These are phyloP conservation scores for Venusia cambrica DNA, from an alignment of 2,888 invertebrate species.

Conservation along the genomic window DNA sequence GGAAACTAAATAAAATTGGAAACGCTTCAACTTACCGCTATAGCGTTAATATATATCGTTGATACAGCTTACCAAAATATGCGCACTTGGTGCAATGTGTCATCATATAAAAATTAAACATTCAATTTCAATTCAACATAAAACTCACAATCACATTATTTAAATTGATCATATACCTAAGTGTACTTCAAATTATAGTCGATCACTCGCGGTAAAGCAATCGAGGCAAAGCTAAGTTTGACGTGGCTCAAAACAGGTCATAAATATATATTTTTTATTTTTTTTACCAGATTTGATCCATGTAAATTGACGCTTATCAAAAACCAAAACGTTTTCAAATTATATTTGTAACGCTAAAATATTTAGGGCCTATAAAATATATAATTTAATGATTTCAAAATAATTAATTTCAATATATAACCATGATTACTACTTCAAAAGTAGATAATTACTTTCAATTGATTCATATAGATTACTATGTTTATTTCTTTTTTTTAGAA, in stretches of 20 bases:
- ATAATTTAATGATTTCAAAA: too few species aligned
- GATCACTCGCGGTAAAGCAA: slow-evolving; percentile 11
- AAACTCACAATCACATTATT: slow-evolving; percentile 62
- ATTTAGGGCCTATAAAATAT: slow-evolving; percentile 42
- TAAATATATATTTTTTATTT: too few species aligned
- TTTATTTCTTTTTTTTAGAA: slow-evolving; percentile 72
- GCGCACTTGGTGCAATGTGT: slow-evolving; percentile 73
- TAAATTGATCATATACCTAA: slow-evolving; percentile 36
- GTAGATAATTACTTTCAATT: slow-evolving; percentile 64
- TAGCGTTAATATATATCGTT: slow-evolving; percentile 56
- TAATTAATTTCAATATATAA: slow-evolving; percentile 49
- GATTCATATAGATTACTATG: slow-evolving; percentile 61
- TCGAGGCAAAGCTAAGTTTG: slow-evolving; percentile 4
- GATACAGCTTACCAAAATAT: slow-evolving; percentile 57
- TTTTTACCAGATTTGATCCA: slow-evolving; percentile 5
- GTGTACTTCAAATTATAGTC: slow-evolving; percentile 22
- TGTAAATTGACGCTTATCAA: neutral
- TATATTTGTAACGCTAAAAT: slow-evolving; percentile 13
- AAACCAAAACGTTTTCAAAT: slow-evolving; percentile 13
- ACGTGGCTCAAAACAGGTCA: too few species aligned
- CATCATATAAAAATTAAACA: slow-evolving; percentile 53
- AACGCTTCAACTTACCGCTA: slow-evolving; percentile 42
- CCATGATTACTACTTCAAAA: slow-evolving; percentile 64
- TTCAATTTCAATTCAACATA: slow-evolving; percentile 60
- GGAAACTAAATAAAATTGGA: slow-evolving; percentile 48